Evolutionary conservation across 2,888 invertebrate species (phyloP).

Genomic region (Aelia acuminata): DNA sequence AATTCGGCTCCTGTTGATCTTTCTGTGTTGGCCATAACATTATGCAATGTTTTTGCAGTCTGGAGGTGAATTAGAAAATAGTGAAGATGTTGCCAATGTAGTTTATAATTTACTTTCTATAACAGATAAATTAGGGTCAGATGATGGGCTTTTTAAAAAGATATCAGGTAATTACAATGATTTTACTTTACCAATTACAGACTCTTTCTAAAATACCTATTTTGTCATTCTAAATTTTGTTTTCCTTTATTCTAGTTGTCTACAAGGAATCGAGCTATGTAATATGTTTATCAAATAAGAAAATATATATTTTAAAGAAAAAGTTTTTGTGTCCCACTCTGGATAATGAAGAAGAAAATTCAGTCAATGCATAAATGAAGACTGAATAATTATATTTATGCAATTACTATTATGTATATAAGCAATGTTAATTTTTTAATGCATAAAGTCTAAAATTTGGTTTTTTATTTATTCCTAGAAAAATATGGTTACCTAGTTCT

Average conservation of each 20-base stretch:
- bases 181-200: background rate
- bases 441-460: background rate
- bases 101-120: constrained; percentile 82
- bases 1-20: background rate
- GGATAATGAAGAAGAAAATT: constrained; percentile 50
- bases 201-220: background rate
- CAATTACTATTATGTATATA: constrained; percentile 30
- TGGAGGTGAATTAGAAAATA: constrained; percentile 90
- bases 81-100: constrained; percentile 86
- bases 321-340: constrained; percentile 60
- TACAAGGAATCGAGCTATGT: constrained; percentile 89
- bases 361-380: background rate
- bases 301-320: constrained; percentile 85
- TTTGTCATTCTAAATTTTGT: constrained; percentile 28
- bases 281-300: constrained; percentile 89
- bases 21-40: background rate
- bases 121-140: constrained; percentile 80
- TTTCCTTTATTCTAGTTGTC: constrained; percentile 75
- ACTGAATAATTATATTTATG: constrained; percentile 27
- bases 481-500: background rate
- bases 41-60: constrained; percentile 72
- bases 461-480: background rate
- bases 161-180: constrained; percentile 71
- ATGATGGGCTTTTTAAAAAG: constrained; percentile 83
- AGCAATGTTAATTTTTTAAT: constrained; percentile 40